A percentile compares a stretch with the other conserved stretches of the same genome.
Conservation (phyloP, 2,888 invertebrate genomes). For the Myathropa florea region DNA sequence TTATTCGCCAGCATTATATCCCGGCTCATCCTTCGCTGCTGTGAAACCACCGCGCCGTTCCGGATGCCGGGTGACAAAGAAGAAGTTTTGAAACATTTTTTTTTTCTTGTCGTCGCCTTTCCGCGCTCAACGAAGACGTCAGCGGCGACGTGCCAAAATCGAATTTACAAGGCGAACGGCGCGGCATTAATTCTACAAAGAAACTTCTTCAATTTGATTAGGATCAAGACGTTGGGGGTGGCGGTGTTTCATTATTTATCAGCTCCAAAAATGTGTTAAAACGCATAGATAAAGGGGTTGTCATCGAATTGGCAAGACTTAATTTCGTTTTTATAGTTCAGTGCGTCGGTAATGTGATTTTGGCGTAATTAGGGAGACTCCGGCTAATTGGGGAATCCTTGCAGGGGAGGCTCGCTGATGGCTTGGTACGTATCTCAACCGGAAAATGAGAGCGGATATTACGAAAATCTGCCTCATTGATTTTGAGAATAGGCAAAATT, state of each 20-base stretch:
- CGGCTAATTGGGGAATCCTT: constrained; percentile 38
- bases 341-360: constrained; percentile 42
- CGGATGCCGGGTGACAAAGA: not conserved
- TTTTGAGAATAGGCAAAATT: too few species aligned
- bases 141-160: constrained; percentile 17
- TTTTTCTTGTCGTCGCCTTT: constrained; percentile 17
- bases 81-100: constrained; percentile 28
- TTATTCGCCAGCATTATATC: constrained; percentile 34
- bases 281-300: constrained; percentile 41
- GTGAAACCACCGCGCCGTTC: not conserved
- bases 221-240: constrained; percentile 54
- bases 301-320: constrained; percentile 30
- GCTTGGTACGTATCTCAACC: not conserved
- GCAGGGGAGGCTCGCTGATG: not conserved
- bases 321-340: constrained; percentile 55
- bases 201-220: constrained; percentile 60
- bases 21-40: constrained; percentile 8
- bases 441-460: not conserved
- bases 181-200: constrained; percentile 46
- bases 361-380: constrained; percentile 3
- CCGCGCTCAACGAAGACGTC: not conserved
- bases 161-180: constrained; percentile 48
- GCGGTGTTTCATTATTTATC: constrained; percentile 44
- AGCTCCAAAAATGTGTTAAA: constrained; percentile 43
- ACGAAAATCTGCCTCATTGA: not conserved